Base-by-base conservation (phyloP, 1,140 invertebrate genomes). In the Plutomurus gul region DNA sequence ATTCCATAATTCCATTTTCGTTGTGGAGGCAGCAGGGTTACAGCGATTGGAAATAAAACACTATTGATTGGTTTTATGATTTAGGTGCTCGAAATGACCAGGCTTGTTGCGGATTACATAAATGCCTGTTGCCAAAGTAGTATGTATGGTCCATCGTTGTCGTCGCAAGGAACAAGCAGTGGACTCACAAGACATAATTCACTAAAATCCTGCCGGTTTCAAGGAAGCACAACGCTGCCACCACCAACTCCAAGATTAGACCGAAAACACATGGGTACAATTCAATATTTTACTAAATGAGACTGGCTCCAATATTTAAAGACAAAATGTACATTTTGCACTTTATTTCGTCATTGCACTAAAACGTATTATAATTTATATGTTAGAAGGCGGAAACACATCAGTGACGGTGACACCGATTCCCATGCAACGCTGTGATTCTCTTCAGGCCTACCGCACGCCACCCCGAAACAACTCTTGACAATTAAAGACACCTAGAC, bases 51-150 rank as follows among this genome's bases (percentile, higher is more conserved):
- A 30, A 22, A 70, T n/a, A 7, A 33, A 10, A 70, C 33, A 36
- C 78, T 56, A 74, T 70, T 78, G 43, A 51, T 65, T 82, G 56
- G 49, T 83, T 79, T 81, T 65, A 33, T 78, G 86, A 60, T 79
- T 85, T 87, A 94, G 94, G 95, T 96, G 86, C 86, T 94, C 75
- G 95, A 98, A 88, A 91, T 97, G 81, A 98, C 96, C 0, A 88
- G 96, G 72, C 88, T 98, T 27, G 96, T 97, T 85, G 96, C 96
- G 16, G 96, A 97, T 87, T 98, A 97, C 86, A 97, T 97, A 92
- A 98, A 98, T 87, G 93, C 94, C 18, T 78, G 76, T 40, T 77
- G 75, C 72, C 65, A 76, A 30, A 79, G 75, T 70, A 79, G 80
- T 60, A 71, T 83, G 40, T 80, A 76, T 60, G 74, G 76, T 11